A percentile compares a stretch with the other conserved stretches of the same genome.
Conservation (phyloP, 2,113 vertebrate species). For the Philantomba maxwellii region DNA sequence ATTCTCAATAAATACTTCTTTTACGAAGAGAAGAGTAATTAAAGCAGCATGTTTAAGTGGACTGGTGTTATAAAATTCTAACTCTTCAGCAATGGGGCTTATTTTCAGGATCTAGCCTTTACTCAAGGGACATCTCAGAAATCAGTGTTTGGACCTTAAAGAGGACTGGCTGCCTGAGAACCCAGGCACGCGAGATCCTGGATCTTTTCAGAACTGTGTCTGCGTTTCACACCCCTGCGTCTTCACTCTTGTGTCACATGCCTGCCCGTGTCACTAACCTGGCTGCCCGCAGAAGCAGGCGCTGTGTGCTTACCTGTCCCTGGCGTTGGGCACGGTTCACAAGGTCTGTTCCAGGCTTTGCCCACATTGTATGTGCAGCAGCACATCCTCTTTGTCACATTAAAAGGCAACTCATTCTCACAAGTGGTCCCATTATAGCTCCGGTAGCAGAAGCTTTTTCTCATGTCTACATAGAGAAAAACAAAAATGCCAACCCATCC, state of each 20-base stretch:
- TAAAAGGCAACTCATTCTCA: constrained; percentile 87
- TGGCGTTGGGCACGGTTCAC: constrained; percentile 82
- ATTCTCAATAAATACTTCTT: background rate
- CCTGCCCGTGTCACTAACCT: rapidly evolving
- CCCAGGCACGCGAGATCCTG: rapidly evolving
- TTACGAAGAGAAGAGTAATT: background rate
- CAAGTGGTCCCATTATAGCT: constrained; percentile 85
- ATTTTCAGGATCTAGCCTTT: background rate
- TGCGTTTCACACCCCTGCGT: rapidly evolving
- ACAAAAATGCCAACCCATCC: background rate
- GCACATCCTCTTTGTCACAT: constrained; percentile 86
- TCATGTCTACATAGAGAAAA: constrained; percentile 80
- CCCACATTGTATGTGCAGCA: constrained; percentile 88
- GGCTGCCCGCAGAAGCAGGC: rapidly evolving
- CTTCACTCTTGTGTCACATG: rapidly evolving
- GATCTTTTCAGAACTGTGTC: background rate
- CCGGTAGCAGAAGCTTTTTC: constrained; percentile 88
- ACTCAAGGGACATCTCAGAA: background rate
- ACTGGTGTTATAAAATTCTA: background rate
- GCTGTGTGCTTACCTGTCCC: constrained; percentile 78
- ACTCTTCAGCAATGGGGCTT: background rate
- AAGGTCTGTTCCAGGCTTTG: constrained; percentile 90
- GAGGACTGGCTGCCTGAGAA: background rate
- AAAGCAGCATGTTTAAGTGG: background rate
- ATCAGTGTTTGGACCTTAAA: background rate